These are phyloP conservation scores for Emydura subglobosa DNA, from an alignment of 2,113 vertebrate species.

Conservation along the genomic window DNA sequence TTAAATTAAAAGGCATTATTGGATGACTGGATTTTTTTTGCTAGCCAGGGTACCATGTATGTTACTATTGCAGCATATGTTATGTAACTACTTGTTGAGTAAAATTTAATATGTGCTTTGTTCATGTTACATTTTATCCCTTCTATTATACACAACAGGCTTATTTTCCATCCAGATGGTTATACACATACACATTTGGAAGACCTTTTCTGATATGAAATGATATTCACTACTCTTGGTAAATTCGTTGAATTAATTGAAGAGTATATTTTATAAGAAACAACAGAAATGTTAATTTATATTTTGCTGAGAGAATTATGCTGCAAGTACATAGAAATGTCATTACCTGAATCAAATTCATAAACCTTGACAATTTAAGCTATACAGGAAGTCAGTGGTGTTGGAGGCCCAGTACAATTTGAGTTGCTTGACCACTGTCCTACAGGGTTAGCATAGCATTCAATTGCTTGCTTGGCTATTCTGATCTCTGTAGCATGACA, in stretches of 20 bases:
- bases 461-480: no score
- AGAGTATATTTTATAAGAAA: background rate
- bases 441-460: no score
- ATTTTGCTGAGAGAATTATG: background rate
- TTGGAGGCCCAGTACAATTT: no score
- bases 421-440: no score
- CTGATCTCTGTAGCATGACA: no score
- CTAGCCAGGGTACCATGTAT: fast-evolving
- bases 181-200: background rate
- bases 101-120: background rate
- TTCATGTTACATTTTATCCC: background rate
- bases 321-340: background rate
- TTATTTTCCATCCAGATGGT: background rate
- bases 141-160: background rate
- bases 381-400: background rate
- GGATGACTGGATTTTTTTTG: background rate
- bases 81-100: background rate
- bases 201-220: background rate
- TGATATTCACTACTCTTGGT: background rate
- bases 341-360: background rate
- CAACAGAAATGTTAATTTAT: background rate
- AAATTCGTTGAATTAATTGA: background rate
- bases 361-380: background rate
- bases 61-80: background rate
- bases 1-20: background rate